These are phyloP conservation scores for Pionites leucogaster DNA, from an alignment of 2,113 vertebrate species.

Conservation along the genomic window DNA sequence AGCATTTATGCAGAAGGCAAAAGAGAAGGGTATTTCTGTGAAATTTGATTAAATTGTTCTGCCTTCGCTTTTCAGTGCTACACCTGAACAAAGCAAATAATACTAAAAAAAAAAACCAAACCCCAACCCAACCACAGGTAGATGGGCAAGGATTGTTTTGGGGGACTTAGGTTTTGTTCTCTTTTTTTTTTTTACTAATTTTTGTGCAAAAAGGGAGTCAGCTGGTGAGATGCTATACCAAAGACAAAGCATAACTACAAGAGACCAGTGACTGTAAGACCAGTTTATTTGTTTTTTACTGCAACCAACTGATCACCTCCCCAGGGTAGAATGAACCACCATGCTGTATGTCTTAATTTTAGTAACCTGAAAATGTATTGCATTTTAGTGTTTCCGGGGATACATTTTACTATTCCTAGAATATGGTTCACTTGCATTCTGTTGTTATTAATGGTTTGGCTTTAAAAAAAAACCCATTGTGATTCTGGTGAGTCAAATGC, in stretches of 20 bases:
- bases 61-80: background rate
- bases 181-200: background rate
- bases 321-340: background rate
- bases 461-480: background rate
- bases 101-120: background rate
- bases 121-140: background rate
- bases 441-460: background rate
- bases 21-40: background rate
- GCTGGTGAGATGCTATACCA: background rate
- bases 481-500: background rate
- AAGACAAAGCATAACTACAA: background rate
- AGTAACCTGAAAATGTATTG: background rate
- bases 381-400: background rate
- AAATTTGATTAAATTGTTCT: background rate
- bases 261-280: background rate
- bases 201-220: background rate
- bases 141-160: rapidly evolving
- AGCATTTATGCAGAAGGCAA: background rate
- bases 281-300: background rate
- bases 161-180: background rate
- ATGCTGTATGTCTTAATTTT: background rate
- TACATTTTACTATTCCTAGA: background rate
- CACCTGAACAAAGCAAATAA: background rate
- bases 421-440: background rate
- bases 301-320: background rate